These are phyloP conservation scores for Coryphaenoides rupestris DNA, from an alignment of 2,113 vertebrate genomes.

Conservation along the genomic window DNA sequence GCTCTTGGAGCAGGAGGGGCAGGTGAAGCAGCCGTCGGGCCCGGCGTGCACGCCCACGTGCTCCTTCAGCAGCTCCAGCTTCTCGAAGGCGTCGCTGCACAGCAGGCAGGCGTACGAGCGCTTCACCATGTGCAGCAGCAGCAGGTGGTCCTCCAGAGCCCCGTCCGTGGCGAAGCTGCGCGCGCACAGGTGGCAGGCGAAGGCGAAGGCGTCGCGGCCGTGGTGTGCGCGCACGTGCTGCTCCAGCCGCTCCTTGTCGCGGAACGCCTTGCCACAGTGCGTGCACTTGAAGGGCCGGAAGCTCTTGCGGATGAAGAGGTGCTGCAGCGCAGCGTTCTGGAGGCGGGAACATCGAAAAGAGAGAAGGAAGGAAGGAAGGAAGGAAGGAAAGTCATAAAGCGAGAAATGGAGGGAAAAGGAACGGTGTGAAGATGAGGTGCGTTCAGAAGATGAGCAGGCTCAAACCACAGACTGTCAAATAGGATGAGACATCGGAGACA, in stretches of 20 bases:
- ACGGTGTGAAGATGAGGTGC: too few species aligned
- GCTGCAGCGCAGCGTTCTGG: constrained; percentile 96
- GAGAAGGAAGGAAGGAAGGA: not conserved
- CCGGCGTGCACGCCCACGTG: constrained; percentile 85
- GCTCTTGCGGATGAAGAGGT: constrained; percentile 94
- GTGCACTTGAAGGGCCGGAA: constrained; percentile 94
- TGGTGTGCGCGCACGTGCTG: constrained; percentile 92
- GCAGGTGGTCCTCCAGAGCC: constrained; percentile 88
- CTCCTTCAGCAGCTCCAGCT: constrained; percentile 89
- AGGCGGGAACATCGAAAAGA: not conserved
- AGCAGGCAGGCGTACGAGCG: constrained; percentile 93
- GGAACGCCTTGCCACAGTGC: constrained; percentile 94
- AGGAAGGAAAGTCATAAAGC: too few species aligned
- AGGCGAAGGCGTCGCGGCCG: constrained; percentile 85
- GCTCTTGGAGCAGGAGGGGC: constrained; percentile 93
- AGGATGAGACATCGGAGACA: too few species aligned
- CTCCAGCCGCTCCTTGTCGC: constrained; percentile 95
- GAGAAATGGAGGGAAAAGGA: too few species aligned
- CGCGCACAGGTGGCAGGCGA: constrained; percentile 92
- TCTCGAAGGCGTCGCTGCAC: constrained; percentile 88
- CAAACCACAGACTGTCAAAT: too few species aligned
- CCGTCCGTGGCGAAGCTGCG: constrained; percentile 88
- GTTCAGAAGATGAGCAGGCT: too few species aligned
- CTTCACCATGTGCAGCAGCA: constrained; percentile 88
- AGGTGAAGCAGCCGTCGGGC: constrained; percentile 85